phyloP scores from a whole-genome alignment of 2,888 invertebrate genomes.

The Apodemia zela region DNA sequence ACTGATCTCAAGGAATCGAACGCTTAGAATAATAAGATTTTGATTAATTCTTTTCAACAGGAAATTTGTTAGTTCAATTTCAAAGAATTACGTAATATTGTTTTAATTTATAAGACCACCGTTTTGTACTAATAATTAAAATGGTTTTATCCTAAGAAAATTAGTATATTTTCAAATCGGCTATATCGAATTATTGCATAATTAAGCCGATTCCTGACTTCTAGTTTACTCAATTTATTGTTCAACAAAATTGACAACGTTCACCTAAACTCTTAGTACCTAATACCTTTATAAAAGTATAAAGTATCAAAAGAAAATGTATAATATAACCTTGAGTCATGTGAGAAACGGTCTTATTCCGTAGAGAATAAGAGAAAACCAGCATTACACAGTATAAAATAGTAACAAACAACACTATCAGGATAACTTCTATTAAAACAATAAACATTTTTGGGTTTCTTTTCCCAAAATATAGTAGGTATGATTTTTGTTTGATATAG shows the following conservation, averaged over 20 bases:
- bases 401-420: constrained; percentile 23
- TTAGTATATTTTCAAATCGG: not conserved
- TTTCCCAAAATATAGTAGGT: not conserved
- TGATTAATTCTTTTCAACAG: constrained; percentile 9
- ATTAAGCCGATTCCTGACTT: not conserved
- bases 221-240: not conserved
- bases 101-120: constrained; percentile 20
- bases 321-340: constrained; percentile 11
- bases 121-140: constrained; percentile 21
- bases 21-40: constrained; percentile 79
- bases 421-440: constrained; percentile 17
- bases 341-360: constrained; percentile 37
- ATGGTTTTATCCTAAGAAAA: constrained; percentile 9
- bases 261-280: not conserved
- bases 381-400: constrained; percentile 21
- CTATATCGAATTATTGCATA: not conserved
- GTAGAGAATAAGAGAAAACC: constrained; percentile 24
- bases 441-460: constrained; percentile 4
- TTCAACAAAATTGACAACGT: constrained; percentile 13
- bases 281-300: constrained; percentile 10
- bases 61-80: constrained; percentile 15
- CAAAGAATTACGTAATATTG: not conserved
- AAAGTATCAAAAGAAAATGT: constrained; percentile 17
- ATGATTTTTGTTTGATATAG: not conserved
- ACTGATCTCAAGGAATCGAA: constrained; percentile 95